Percentiles rank a stretch among this genome's conserved stretches.
Evolutionary conservation across 2,797 vertebrate genomes (phyloP).

Genomic region (Amniataba percoides): DNA sequence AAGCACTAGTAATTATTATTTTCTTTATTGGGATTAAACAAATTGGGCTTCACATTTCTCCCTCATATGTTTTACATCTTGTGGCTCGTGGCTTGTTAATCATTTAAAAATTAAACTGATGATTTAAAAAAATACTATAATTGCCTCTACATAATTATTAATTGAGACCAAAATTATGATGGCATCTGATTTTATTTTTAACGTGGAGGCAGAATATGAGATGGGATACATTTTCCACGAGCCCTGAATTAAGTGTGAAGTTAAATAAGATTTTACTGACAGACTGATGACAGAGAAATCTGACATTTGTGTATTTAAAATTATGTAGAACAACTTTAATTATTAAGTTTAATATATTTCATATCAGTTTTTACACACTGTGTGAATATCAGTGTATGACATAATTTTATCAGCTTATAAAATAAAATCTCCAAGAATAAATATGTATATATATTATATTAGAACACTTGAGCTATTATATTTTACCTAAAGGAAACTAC

Average conservation of each 20-base stretch:
- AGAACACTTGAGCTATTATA: neutral
- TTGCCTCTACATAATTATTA: constrained; percentile 5
- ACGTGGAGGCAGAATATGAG: neutral
- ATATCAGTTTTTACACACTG: constrained; percentile 15
- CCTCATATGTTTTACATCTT: constrained; percentile 2
- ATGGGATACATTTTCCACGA: neutral
- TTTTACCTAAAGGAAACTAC: constrained; percentile 25
- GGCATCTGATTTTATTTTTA: constrained; percentile 20
- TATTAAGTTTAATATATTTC: neutral
- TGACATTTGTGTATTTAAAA: constrained; percentile 29
- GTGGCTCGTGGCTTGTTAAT: constrained; percentile 13
- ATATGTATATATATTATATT: neutral
- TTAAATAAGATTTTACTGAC: constrained; percentile 24
- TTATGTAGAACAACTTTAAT: constrained; percentile 3
- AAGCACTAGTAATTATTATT: constrained; percentile 7
- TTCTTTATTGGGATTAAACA: constrained; percentile 20
- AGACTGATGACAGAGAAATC: constrained; percentile 15
- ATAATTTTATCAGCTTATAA: neutral
- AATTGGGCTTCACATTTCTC: neutral
- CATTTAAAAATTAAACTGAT: neutral
- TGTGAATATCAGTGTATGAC: neutral
- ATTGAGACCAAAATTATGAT: constrained; percentile 9
- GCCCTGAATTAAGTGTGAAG: constrained; percentile 23
- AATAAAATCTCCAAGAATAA: constrained; percentile 5
- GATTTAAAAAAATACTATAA: neutral